Conservation (phyloP, 2,797 vertebrate genomes). For the Eulemur albifrons region DNA sequence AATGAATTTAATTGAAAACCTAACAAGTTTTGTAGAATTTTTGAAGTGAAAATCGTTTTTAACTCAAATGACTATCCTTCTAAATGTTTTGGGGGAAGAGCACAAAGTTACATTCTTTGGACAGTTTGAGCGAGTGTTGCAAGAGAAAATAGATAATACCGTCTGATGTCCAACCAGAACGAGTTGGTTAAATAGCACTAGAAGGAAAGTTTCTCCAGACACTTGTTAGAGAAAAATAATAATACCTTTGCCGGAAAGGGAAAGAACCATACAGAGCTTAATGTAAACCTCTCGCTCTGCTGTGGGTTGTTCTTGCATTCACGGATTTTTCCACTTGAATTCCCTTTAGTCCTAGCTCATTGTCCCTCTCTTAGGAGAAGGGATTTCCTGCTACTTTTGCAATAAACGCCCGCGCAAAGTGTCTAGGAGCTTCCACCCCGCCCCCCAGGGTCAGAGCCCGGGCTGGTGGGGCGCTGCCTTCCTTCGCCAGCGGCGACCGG, state of each 20-base stretch:
- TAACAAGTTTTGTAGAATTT: not conserved
- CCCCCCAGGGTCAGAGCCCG: not conserved
- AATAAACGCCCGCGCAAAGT: not conserved
- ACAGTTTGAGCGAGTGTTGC: not conserved
- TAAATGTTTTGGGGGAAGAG: not conserved
- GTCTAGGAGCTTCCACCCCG: not conserved
- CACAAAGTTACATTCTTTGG: not conserved
- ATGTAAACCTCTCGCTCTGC: not conserved
- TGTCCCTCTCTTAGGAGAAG: conserved; percentile 54
- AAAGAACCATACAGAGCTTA: not conserved
- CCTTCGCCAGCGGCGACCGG: fast-evolving
- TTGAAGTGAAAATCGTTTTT: not conserved
- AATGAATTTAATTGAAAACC: not conserved
- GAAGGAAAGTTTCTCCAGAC: conserved; percentile 14
- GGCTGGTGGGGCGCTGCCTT: not conserved
- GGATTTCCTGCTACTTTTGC: conserved; percentile 56
- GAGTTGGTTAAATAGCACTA: not conserved
- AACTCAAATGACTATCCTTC: not conserved
- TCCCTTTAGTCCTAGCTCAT: conserved; percentile 45
- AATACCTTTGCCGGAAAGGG: not conserved
- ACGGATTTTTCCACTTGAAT: conserved; percentile 66
- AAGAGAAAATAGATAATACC: not conserved
- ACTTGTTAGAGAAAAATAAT: not conserved
- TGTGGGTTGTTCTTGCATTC: conserved; percentile 36
- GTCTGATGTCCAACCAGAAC: not conserved